These are phyloP conservation scores for Dione vanillae DNA, from an alignment of 2,888 invertebrate genomes.

Conservation along the genomic window DNA sequence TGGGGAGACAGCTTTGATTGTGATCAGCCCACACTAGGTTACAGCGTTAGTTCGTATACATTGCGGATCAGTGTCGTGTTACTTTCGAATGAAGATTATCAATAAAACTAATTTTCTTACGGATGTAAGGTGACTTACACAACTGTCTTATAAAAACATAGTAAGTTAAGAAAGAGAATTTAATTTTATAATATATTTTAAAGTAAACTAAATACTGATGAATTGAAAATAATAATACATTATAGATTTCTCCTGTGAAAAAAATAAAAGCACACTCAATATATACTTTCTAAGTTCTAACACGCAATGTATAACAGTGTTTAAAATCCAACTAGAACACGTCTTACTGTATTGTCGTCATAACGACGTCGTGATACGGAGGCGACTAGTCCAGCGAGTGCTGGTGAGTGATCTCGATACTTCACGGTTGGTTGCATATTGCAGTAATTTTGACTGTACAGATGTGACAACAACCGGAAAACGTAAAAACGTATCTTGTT, in stretches of 20 bases:
- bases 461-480: too few species aligned
- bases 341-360: constrained; percentile 2
- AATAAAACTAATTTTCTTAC: too few species aligned
- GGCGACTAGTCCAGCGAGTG: constrained; percentile 8
- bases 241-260: too few species aligned
- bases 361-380: not conserved
- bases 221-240: too few species aligned
- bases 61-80: not conserved
- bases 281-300: not conserved
- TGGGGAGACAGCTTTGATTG: constrained; percentile 3
- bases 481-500: too few species aligned
- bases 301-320: constrained; percentile 1
- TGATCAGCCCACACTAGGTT: not conserved
- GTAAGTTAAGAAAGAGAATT: too few species aligned
- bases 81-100: not conserved
- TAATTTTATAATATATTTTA: too few species aligned
- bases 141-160: too few species aligned
- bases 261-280: not conserved
- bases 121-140: too few species aligned
- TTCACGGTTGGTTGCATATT: constrained; percentile 16
- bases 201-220: too few species aligned
- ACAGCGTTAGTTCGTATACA: not conserved
- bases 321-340: not conserved
- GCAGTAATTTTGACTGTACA: not conserved
- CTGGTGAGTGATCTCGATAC: constrained; percentile 18